Conservation (phyloP, 2,797 vertebrate genomes). For the Sebastes hopkinsi region DNA sequence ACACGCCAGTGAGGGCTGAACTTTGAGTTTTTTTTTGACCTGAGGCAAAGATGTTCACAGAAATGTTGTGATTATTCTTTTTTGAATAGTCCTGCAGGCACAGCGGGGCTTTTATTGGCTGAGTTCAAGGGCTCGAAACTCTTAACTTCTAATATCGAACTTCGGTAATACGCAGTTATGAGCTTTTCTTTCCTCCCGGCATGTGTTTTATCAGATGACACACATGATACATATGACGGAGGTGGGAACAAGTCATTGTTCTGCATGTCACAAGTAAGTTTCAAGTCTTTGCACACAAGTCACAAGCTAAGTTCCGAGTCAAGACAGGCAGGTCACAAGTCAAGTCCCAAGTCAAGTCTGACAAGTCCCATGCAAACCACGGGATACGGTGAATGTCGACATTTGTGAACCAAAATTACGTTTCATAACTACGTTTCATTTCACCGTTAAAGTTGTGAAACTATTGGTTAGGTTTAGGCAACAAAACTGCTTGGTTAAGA, state of each 20-base stretch:
- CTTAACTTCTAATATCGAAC: neutral
- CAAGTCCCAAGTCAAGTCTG: no score
- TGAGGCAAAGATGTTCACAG: constrained; percentile 4
- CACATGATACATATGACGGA: neutral
- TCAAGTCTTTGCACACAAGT: no score
- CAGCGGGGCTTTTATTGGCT: constrained; percentile 2
- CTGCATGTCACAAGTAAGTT: neutral
- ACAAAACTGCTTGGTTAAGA: no score
- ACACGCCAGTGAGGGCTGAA: constrained; percentile 4
- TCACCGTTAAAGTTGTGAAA: neutral
- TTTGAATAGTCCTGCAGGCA: constrained; percentile 11
- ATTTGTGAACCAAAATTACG: neutral
- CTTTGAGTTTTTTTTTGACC: neutral
- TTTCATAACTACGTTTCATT: no score
- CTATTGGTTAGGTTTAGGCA: neutral
- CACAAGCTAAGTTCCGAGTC: no score
- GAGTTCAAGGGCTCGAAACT: constrained; percentile 1
- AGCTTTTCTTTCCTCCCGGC: neutral
- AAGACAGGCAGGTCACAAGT: no score
- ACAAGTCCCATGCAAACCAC: no score
- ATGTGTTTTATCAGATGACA: neutral
- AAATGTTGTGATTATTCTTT: constrained; percentile 32
- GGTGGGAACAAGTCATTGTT: neutral
- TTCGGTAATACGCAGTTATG: constrained; percentile 8
- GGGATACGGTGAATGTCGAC: neutral